Evolutionary conservation across 2,888 invertebrate species (phyloP), one percentile per base, ranked within the genome.

Genomic region (Blera fallax): DNA sequence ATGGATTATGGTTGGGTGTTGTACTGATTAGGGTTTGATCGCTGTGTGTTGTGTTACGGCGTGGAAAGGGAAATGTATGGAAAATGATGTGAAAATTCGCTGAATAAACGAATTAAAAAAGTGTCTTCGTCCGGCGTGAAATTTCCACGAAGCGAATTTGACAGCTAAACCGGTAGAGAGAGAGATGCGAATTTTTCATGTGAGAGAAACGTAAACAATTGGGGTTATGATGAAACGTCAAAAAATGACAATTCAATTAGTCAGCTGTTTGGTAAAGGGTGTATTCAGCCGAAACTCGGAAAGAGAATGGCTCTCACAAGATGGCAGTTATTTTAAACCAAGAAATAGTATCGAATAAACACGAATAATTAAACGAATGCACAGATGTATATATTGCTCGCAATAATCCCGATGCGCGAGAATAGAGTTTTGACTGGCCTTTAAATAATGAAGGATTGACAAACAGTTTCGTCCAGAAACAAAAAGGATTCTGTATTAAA

Each of bases 91-190:
- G 67, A 54, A 80, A 80, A 65, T 37, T 50, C 67, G 60, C 60
- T 64, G 62, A 11, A 34, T 32, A 40, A 56, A 48, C 4, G 56
- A 79, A 14, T 29, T n/a, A n/a, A 48, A 34, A 65, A 52, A 64
- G 40, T 64, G 62, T 32, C 43, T 27, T 48, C 54, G 70, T 48
- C 54, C 50, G 62, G 67, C 27, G 48, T 50, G 27, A 29, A 69
- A 64, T 50, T 48, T 56, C 34, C 64, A 70, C 69, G 21, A 64
- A 45, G 8, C 37, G 14, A 45, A 32, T 73, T 78, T 76, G 80
- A 80, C 74, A 84, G 50, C 48, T 24, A 79, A 70, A 76, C 80
- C 84, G 84, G 80, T 80, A 56, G 69, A 73, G 40, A 14, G 54
- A 45, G 62, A 64, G 64, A 69, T 48, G 64, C 21, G 14, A 45